Evolutionary conservation across 2,113 vertebrate species (phyloP).

Genomic region (Callipepla californica): DNA sequence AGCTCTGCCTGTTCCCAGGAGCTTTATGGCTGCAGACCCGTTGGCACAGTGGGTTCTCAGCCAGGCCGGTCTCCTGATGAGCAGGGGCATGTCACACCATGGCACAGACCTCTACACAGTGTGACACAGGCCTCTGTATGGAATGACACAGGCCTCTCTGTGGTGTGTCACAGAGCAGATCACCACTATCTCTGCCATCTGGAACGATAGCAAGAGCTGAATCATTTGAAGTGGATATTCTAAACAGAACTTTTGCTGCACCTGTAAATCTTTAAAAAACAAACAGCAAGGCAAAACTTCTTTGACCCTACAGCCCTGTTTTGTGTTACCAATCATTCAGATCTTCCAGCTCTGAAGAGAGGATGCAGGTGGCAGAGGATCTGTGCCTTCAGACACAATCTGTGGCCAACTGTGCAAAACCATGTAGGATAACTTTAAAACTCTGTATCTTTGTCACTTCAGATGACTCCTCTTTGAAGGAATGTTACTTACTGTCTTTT

Average conservation of each 20-base stretch:
- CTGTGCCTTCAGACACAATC: background rate
- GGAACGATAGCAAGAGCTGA: background rate
- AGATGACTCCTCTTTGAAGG: background rate
- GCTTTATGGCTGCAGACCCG: background rate
- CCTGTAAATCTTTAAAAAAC: conserved; percentile 2
- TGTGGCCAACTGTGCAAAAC: background rate
- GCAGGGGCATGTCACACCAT: background rate
- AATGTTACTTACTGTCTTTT: background rate
- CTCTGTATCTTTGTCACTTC: background rate
- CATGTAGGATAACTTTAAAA: background rate
- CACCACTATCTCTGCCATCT: background rate
- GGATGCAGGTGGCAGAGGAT: background rate
- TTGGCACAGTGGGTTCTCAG: accelerated
- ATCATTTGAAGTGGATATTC: background rate
- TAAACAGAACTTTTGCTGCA: background rate
- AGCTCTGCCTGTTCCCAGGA: background rate
- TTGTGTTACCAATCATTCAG: background rate
- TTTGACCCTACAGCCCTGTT: background rate
- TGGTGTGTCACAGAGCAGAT: background rate
- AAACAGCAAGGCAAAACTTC: conserved; percentile 25
- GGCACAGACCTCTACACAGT: background rate
- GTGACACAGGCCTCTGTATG: no score
- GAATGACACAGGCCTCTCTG: no score
- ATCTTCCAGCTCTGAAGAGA: background rate
- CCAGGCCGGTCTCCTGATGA: background rate